Base-by-base conservation (phyloP, 2,113 vertebrate species). In the Larimichthys polyactis region DNA sequence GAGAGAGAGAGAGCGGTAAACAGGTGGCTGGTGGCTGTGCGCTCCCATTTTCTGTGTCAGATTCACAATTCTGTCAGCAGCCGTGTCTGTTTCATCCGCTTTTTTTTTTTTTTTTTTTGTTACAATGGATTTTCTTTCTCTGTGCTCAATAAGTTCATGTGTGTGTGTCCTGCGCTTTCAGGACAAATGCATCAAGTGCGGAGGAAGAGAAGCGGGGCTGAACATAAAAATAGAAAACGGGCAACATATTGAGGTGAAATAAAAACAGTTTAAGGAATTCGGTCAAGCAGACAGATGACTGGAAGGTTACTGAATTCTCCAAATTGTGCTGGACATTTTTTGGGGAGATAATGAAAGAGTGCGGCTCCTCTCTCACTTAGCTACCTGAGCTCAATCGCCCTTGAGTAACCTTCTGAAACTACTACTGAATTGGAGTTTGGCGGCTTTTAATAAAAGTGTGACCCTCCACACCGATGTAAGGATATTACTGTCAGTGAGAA, bases 61-160 rank as follows among this genome's bases (percentile, higher is more conserved):
- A 86, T 84, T 89, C 89, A 76, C 89, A 81, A 80, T 87, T 83
- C 92, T 93, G 93, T 95, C 92, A 92, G 91, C 92, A 79, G 88
- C 80, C 67, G 71, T 89, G 90, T 88, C 88, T 36, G 70, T 86
- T 85, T 87, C 78, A 87, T 88, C 87, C 55, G 20, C 77, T 91
- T 86, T 72, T 49, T 82, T 81, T 32, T 75, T 49, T 82, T 81
- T 4, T 32, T 32, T 84, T 83, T 88, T 79, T 1, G 36, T 83
- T 27, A 1, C 20, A 70, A 90, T 84, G 59, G 87, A 87, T 91
- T 82, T 90, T 80, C 58, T 87, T 72, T 84, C 77, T 69, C 12
- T 85, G 57, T 78, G 81, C 65, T 90, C 78, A 78, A 79, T 76
- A 78, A 49, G 44, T 71, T 51, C 32, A 27, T 17, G 58, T 77